Evolutionary conservation across 2,113 vertebrate species (phyloP), one percentile per base, ranked within the genome.

Genomic region (Tricholaema leucomelas): DNA sequence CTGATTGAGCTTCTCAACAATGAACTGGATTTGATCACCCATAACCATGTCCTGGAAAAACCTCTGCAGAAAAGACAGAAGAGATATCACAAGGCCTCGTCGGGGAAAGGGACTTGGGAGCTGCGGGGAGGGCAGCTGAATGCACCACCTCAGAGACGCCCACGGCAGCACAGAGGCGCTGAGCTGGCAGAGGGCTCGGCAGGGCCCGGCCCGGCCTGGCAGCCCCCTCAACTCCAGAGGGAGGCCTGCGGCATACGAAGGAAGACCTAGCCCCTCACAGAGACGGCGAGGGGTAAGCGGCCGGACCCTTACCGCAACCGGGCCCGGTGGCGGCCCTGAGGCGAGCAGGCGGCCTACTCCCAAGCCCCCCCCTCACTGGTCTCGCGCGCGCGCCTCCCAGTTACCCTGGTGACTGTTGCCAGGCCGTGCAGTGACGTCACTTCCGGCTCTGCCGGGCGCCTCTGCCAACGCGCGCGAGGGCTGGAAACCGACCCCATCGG

Each of bases 21-120:
- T 98, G 58, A 98, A 98, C 96, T 99, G 99, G 7, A 99, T 97
- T 90, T 99, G 99, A 60, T 99, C 99, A n/a, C 98, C 98, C 99
- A 99, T 99, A 15, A 93, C 98, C 52, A 79, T 13, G 55, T 52
- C 76, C 80, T 65, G 71, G 50, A 72, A 75, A 38, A 70, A 83
- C 38, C 82, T 59, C 93, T 82, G 81, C 61, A 75, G 24, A 27
- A 30, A 7, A 74, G 71, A 63, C 38, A 55, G 44, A 10, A 48
- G 23, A 42, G 40, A 9, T 13, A 17, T 13, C 46, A 21, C 5
- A 17, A 72, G 54, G 64, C 70, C 59, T 67, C 40, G 6, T 46
- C 25, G 2, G 35, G 59, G 19, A 15, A 23, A 16, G 28, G 12
- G 23, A 36, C 38, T 21, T 5, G 44, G 21, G 17, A 11, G 38